These are phyloP conservation scores for Cercocebus atys DNA, from an alignment of 2,113 vertebrate species.

Conservation along the genomic window DNA sequence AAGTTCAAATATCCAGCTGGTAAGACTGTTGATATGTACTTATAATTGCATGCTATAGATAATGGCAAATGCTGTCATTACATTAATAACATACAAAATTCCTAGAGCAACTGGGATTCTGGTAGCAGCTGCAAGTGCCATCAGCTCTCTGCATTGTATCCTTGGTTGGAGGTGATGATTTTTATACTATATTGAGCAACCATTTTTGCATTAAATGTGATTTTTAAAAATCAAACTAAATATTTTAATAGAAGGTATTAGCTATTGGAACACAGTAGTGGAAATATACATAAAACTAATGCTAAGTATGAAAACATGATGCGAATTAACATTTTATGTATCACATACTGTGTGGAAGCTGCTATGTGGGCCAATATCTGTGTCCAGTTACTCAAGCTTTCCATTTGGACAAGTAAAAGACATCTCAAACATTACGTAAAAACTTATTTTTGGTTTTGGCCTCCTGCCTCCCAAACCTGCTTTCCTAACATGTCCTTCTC, in stretches of 20 bases:
- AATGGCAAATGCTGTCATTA: background rate
- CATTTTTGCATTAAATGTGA: background rate
- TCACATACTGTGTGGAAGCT: rapidly evolving
- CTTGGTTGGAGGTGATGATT: background rate
- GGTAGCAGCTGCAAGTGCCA: background rate
- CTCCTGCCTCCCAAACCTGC: background rate
- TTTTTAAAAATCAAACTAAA: background rate
- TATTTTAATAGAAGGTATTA: background rate
- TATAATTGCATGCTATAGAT: background rate
- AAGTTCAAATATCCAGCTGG: constrained; percentile 5
- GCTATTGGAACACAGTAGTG: background rate
- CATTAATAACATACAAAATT: background rate
- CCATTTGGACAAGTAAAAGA: background rate
- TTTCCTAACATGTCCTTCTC: background rate
- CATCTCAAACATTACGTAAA: background rate
- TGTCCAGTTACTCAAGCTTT: background rate
- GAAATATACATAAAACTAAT: background rate
- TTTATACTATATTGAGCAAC: background rate
- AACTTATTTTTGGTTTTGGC: background rate
- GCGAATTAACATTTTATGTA: rapidly evolving
- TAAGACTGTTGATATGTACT: background rate
- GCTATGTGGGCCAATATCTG: rapidly evolving
- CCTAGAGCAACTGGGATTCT: background rate
- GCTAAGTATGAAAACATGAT: background rate
- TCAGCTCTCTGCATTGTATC: background rate